Percentiles rank a stretch among this genome's conserved stretches.
Conservation (phyloP, 1,140 invertebrate species). For the Proales similis region DNA sequence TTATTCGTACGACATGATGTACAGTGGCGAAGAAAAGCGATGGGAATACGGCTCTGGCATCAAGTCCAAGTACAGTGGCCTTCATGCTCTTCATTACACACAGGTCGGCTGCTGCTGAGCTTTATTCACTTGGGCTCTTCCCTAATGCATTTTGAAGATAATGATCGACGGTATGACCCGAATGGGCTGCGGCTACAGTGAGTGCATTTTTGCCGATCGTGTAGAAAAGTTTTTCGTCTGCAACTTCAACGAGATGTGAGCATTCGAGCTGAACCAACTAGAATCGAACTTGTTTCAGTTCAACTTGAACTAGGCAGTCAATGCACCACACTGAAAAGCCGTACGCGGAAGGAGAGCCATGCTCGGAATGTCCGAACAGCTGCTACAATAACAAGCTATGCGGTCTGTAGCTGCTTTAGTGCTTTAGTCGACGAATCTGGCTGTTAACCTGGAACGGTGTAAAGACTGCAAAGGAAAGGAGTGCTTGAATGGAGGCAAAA, state of each 20-base stretch:
- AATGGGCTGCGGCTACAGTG: slow-evolving; percentile 23
- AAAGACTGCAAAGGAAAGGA: slow-evolving; percentile 34
- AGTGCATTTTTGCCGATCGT: slow-evolving; percentile 17
- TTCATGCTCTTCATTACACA: slow-evolving; percentile 14
- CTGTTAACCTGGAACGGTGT: no score
- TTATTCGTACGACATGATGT: slow-evolving; percentile 14
- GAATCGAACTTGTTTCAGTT: no score
- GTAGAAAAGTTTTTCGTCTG: slow-evolving; percentile 17
- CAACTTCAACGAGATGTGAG: slow-evolving; percentile 29
- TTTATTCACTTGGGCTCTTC: not conserved
- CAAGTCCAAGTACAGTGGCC: slow-evolving; percentile 4
- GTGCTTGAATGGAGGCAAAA: slow-evolving; percentile 26
- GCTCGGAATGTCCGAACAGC: slow-evolving; percentile 1
- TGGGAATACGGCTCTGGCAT: slow-evolving; percentile 23
- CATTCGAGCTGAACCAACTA: no score
- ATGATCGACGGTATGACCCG: slow-evolving; percentile 8
- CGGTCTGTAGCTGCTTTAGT: no score
- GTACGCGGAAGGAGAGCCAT: slow-evolving; percentile 8
- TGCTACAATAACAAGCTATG: no score
- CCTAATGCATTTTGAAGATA: slow-evolving; percentile 9
- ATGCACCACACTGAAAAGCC: not conserved
- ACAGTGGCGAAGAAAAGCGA: not conserved
- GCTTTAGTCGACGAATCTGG: no score
- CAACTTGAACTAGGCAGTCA: not conserved
- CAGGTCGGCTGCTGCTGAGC: not conserved